phyloP scores from a whole-genome alignment of 2,113 vertebrate species.

The Elephas maximus region DNA sequence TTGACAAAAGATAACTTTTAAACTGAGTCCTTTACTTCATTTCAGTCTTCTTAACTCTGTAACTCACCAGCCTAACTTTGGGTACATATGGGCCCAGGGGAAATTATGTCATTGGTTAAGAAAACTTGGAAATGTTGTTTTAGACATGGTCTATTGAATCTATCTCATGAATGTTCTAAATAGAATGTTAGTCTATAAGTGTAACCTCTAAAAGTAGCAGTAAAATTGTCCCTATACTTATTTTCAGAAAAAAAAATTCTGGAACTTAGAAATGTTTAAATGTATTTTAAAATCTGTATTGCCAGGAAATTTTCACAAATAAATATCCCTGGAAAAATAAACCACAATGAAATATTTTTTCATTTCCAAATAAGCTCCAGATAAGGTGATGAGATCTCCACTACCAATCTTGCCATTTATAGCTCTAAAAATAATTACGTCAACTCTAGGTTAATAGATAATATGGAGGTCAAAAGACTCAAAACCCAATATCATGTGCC shows the following conservation, averaged over 20 bases:
- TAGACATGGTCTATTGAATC: conserved; percentile 1
- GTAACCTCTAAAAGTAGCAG: conserved; percentile 5
- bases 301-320: conserved; percentile 32
- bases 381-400: conserved; percentile 13
- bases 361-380: background rate
- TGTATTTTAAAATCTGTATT: conserved; percentile 42
- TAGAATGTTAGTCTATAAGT: background rate
- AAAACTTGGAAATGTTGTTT: background rate
- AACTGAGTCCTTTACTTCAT: background rate
- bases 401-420: background rate
- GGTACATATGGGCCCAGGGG: background rate
- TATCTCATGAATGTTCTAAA: background rate
- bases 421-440: conserved; percentile 45
- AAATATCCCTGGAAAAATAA: background rate
- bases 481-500: background rate
- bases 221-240: background rate
- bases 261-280: conserved; percentile 11
- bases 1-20: conserved; percentile 1
- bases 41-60: background rate
- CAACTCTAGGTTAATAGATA: conserved; percentile 26
- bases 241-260: background rate
- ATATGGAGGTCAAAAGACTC: background rate
- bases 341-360: conserved; percentile 29
- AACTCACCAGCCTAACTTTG: background rate
- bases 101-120: background rate